Conservation (phyloP, 2,797 vertebrate species). For the Molothrus ater region DNA sequence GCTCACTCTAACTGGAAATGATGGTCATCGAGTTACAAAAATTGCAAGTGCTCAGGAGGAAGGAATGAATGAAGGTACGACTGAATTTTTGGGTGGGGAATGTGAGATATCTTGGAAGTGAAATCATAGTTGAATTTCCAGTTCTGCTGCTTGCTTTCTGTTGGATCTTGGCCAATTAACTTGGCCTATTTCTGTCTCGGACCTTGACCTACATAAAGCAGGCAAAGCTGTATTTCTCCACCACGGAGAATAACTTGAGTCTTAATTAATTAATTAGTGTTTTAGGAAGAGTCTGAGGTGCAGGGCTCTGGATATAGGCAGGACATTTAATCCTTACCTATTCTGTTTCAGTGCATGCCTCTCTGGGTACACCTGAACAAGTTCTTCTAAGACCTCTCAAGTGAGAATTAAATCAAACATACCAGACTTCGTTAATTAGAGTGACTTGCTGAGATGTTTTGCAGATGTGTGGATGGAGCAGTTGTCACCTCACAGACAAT, state of each 20-base stretch:
- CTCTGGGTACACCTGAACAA: neutral
- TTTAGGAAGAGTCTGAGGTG: neutral
- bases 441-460: conserved; percentile 16
- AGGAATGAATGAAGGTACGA: neutral
- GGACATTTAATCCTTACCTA: neutral
- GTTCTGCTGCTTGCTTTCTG: neutral
- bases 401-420: conserved; percentile 28
- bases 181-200: neutral
- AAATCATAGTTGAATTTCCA: neutral
- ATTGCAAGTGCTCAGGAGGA: neutral
- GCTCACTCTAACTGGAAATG: neutral
- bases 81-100: neutral
- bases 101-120: neutral
- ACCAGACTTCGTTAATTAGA: neutral
- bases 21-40: neutral
- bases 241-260: neutral
- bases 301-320: neutral
- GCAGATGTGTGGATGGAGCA: neutral
- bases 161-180: neutral
- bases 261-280: conserved; percentile 16
- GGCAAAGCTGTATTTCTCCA: neutral
- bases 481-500: conserved; percentile 25
- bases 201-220: neutral
- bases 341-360: neutral
- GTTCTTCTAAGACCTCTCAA: neutral